Evolutionary conservation across 2,888 invertebrate species (phyloP).

Genomic region (Ceriagrion tenellum): DNA sequence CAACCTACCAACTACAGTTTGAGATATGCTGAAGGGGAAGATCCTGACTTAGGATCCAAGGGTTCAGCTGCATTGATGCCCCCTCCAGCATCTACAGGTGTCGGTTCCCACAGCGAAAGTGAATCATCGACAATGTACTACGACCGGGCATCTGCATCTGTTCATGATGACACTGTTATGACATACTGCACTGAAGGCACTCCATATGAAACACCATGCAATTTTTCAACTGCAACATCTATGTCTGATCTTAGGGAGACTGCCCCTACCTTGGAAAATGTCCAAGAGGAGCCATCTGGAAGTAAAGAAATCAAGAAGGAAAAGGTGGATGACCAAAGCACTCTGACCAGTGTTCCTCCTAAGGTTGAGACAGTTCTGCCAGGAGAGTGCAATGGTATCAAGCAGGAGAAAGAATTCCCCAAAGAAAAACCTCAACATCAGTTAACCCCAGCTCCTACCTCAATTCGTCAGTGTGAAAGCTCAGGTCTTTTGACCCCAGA

Average conservation of each 20-base stretch:
- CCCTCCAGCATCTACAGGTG: conserved; percentile 34
- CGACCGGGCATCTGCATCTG: conserved; percentile 73
- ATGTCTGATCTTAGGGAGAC: conserved; percentile 88
- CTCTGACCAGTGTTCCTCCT: conserved; percentile 73
- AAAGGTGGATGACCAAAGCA: conserved; percentile 70
- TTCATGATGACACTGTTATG: conserved; percentile 90
- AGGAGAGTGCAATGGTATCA: conserved; percentile 31
- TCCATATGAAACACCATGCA: conserved; percentile 87
- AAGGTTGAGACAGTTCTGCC: conserved; percentile 74
- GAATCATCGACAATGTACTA: conserved; percentile 73
- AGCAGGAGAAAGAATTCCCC: conserved; percentile 74
- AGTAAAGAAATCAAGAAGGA: conserved; percentile 58
- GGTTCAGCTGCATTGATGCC: conserved; percentile 69
- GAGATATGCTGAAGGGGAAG: conserved; percentile 91
- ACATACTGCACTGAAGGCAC: conserved; percentile 97
- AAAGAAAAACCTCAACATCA: conserved; percentile 74
- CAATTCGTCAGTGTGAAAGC: conserved; percentile 77
- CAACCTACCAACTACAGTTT: conserved; percentile 96
- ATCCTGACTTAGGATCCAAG: conserved; percentile 74
- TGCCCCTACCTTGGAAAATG: conserved; percentile 70
- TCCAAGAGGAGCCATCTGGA: conserved; percentile 70
- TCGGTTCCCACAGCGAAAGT: conserved; percentile 77
- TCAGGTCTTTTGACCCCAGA: conserved; percentile 88
- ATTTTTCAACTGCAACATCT: conserved; percentile 94
- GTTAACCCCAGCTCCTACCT: conserved; percentile 31